Evolutionary conservation across 2,113 vertebrate species (phyloP).

Genomic region (Australoheros scitulus): DNA sequence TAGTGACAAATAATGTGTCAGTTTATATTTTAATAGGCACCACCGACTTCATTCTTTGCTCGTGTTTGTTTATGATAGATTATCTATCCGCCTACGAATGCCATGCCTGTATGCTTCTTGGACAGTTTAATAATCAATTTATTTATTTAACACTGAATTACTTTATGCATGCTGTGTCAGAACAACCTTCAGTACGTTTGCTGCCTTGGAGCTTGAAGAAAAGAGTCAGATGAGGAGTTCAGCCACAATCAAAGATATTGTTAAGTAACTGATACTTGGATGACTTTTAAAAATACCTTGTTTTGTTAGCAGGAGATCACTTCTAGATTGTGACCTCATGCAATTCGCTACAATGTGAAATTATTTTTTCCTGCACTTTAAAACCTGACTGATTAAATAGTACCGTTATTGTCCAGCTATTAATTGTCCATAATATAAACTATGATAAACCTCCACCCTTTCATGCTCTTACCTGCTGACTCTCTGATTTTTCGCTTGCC

Average conservation of each 20-base stretch:
- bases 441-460: constrained; percentile 55
- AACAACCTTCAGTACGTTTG: not conserved
- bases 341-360: not conserved
- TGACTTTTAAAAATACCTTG: not conserved
- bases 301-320: not conserved
- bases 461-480: constrained; percentile 75
- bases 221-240: not conserved
- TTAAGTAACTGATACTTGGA: not conserved
- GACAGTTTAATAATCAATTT: not conserved
- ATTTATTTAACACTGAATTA: not conserved
- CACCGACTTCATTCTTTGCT: not conserved
- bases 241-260: not conserved
- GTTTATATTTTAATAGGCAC: not conserved
- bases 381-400: not conserved
- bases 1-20: not conserved
- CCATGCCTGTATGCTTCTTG: not conserved
- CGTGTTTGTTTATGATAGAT: not conserved
- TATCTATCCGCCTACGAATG: not conserved
- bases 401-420: not conserved
- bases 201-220: not conserved
- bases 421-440: not conserved
- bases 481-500: constrained; percentile 80
- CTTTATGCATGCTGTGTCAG: not conserved
- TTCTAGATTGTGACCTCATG: not conserved
- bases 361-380: constrained; percentile 1